phyloP scores from a whole-genome alignment of 2,797 vertebrate genomes.

The Poeciliopsis infans region DNA sequence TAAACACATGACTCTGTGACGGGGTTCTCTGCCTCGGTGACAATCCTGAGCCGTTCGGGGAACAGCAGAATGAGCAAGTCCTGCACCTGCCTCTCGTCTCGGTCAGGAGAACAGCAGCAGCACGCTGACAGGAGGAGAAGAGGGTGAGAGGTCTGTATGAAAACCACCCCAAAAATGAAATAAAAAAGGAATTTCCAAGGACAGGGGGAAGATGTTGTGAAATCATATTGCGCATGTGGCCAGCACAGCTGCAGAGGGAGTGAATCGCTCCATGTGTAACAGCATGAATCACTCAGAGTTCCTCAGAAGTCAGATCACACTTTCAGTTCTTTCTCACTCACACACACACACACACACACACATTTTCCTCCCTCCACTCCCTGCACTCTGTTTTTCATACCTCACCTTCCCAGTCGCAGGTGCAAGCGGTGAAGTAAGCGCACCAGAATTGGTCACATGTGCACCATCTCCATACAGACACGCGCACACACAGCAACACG shows the following conservation, averaged over 20 bases:
- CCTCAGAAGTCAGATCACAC: constrained; percentile 75
- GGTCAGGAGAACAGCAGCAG: constrained; percentile 53
- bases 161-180: constrained; percentile 32
- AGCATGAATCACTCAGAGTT: constrained; percentile 78
- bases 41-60: constrained; percentile 44
- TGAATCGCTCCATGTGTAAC: constrained; percentile 71
- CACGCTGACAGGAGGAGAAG: constrained; percentile 50
- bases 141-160: constrained; percentile 44
- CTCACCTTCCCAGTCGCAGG: constrained; percentile 62
- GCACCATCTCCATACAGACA: constrained; percentile 31
- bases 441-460: constrained; percentile 63
- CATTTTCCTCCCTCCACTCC: constrained; percentile 17
- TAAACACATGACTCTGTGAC: constrained; percentile 47
- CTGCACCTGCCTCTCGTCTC: constrained; percentile 72
- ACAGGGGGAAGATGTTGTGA: constrained; percentile 79
- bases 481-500: constrained; percentile 24
- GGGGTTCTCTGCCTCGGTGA: constrained; percentile 33
- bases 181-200: constrained; percentile 76
- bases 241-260: constrained; percentile 78
- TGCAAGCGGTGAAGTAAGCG: constrained; percentile 65
- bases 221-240: constrained; percentile 79
- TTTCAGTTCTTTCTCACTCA: constrained; percentile 37
- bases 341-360: constrained; percentile 2
- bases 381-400: constrained; percentile 57
- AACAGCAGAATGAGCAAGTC: constrained; percentile 65